A percentile compares a stretch with the other conserved stretches of the same genome.
phyloP scores from a whole-genome alignment of 2,113 vertebrate species.

The Nesoenas mayeri region DNA sequence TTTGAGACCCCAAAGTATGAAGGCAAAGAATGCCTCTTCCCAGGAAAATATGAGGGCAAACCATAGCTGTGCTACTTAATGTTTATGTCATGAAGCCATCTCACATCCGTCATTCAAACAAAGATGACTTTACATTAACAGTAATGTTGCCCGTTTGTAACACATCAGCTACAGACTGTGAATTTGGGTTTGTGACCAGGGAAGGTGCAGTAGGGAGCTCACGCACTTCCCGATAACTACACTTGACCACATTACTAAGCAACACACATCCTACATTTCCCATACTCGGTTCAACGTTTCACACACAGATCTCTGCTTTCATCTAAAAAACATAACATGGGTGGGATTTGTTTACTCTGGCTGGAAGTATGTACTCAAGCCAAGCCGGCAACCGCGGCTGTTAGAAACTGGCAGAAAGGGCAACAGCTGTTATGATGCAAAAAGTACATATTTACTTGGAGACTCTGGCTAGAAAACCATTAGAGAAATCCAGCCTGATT shows the following conservation, averaged over 20 bases:
- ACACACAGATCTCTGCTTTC: conserved; percentile 28
- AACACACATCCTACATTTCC: conserved; percentile 23
- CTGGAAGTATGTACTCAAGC: neutral
- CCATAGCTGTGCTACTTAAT: neutral
- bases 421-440: conserved; percentile 19
- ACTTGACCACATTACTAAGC: conserved; percentile 24
- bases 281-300: neutral
- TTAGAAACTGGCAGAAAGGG: conserved; percentile 35
- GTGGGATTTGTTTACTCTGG: conserved; percentile 46
- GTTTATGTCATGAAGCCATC: neutral
- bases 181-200: neutral
- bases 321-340: neutral
- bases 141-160: neutral
- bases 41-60: neutral
- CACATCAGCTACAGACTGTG: neutral
- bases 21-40: neutral
- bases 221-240: neutral
- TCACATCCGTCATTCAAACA: neutral
- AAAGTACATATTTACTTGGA: conserved; percentile 29
- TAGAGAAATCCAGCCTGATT: conserved; percentile 19
- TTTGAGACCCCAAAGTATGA: neutral
- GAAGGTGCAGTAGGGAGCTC: neutral
- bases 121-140: neutral
- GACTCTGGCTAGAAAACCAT: conserved; percentile 6
- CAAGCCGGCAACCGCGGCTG: neutral